phyloP scores from a whole-genome alignment of 92 coral and sea anemone genomes.

The Heliopora coerulea region DNA sequence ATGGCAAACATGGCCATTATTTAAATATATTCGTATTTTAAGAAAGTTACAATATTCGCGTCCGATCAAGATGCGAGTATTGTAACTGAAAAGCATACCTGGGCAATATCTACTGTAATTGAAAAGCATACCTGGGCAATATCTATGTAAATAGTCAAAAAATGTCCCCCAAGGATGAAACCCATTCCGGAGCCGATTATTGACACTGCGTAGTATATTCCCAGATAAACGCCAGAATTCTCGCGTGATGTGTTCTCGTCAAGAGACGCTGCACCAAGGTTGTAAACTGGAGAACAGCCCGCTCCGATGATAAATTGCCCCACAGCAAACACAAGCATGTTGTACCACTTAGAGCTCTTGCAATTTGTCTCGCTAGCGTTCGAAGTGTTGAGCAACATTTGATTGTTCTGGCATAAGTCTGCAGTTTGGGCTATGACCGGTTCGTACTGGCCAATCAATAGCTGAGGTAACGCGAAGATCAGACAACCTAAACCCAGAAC shows the following conservation, averaged over 20 bases:
- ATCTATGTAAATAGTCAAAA: slow-evolving; percentile 79
- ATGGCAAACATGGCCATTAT: too few species aligned
- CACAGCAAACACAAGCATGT: slow-evolving; percentile 65
- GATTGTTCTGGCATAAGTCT: background rate
- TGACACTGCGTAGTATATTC: slow-evolving; percentile 78
- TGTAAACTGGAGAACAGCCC: slow-evolving; percentile 88
- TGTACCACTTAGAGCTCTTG: slow-evolving; percentile 65
- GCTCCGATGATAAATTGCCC: slow-evolving; percentile 89
- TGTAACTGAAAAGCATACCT: too few species aligned
- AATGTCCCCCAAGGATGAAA: slow-evolving; percentile 78
- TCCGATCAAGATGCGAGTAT: too few species aligned
- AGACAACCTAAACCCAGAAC: slow-evolving; percentile 80
- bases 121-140: slow-evolving; percentile 62
- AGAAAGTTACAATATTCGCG: too few species aligned
- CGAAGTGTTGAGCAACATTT: background rate
- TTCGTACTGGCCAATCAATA: slow-evolving; percentile 66
- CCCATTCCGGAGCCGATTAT: slow-evolving; percentile 83
- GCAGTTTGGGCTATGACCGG: slow-evolving; percentile 54
- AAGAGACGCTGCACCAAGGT: slow-evolving; percentile 74
- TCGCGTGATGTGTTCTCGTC: slow-evolving; percentile 86
- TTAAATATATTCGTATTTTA: too few species aligned
- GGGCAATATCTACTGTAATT: slow-evolving; percentile 73
- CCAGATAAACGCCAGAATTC: slow-evolving; percentile 72
- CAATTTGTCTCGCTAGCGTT: slow-evolving; percentile 32
- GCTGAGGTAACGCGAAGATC: slow-evolving; percentile 79